phyloP scores from a whole-genome alignment of 2,888 invertebrate species.

The Acanthococcus lagerstroemiae region DNA sequence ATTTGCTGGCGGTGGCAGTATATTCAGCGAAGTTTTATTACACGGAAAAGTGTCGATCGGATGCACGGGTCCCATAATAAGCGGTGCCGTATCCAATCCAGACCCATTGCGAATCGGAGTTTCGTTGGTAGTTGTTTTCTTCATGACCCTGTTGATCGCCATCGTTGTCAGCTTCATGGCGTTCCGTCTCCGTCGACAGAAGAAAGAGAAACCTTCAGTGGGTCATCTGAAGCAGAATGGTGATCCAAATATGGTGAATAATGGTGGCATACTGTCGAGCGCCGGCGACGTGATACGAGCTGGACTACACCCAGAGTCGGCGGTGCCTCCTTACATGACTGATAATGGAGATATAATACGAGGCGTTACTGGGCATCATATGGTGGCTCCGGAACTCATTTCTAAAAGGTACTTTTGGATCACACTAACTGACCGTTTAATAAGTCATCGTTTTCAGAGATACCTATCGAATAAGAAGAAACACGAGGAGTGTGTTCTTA shows the following conservation, averaged over 20 bases:
- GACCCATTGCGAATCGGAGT: conserved; percentile 87
- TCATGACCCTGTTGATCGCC: conserved; percentile 77
- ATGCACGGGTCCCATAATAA: conserved; percentile 61
- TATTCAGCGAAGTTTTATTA: conserved; percentile 58
- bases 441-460: not conserved
- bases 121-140: conserved; percentile 86
- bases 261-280: conserved; percentile 49
- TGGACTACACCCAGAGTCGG: conserved; percentile 38
- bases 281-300: conserved; percentile 44
- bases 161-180: conserved; percentile 87
- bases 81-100: conserved; percentile 65
- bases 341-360: conserved; percentile 65
- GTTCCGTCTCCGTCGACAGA: conserved; percentile 75
- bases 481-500: too few species aligned
- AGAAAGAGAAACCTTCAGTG: conserved; percentile 61
- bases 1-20: conserved; percentile 70
- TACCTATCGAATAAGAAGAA: too few species aligned
- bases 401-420: conserved; percentile 63
- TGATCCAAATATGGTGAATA: conserved; percentile 41
- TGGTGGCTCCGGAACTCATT: conserved; percentile 74
- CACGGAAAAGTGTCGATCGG: conserved; percentile 64
- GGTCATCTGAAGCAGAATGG: conserved; percentile 67
- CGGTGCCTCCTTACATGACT: conserved; percentile 54
- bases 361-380: conserved; percentile 63
- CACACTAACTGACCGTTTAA: not conserved